Evolutionary conservation across 2,888 invertebrate genomes (phyloP), one percentile per base, ranked within the genome.

Genomic region (Stenotaenia linearis): DNA sequence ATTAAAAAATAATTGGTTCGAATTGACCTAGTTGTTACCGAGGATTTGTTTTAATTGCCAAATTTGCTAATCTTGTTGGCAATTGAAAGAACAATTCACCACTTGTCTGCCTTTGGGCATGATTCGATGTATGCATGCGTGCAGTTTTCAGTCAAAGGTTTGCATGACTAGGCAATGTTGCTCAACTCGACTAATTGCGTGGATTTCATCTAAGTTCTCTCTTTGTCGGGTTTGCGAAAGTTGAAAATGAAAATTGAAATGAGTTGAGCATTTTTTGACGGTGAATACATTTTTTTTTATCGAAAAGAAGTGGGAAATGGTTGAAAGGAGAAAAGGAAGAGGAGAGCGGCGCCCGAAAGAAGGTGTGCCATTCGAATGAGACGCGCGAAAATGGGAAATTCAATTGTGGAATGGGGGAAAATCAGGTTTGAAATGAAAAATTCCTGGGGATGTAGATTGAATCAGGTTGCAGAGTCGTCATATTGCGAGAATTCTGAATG

Each of bases 321-420:
- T 15, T 69, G 69, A 69, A 61, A 69, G 69, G 50, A 18, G 50
- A 50, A 50, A 45, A 45, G n/a, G 45, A n/a, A n/a, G 45, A n/a
- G 4, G 45, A 23, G 61, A 61, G 61, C 21, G 21, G 25, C 23
- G 50, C 18, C 6, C 50, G 69, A 12, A 28, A 69, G 69, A 69
- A 69, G 69, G 69, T 69, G 25, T 5, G 69, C 69, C 28, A 69
- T 69, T 69, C 69, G 69, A 69, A 69, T 69, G 69, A 69, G 69
- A 69, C 69, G 69, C 69, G 69, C 69, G 69, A 69, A 69, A 69
- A 69, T 69, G 69, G 69, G 69, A 69, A 69, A 69, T 69, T 69
- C 69, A 69, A 69, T 69, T 69, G 69, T 69, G 69, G 69, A 69
- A 69, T 23, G 25, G 69, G 69, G 69, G 69, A 69, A 69, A 69